Evolutionary conservation across 2,113 vertebrate genomes (phyloP).

Genomic region (Uropsilus gracilis): DNA sequence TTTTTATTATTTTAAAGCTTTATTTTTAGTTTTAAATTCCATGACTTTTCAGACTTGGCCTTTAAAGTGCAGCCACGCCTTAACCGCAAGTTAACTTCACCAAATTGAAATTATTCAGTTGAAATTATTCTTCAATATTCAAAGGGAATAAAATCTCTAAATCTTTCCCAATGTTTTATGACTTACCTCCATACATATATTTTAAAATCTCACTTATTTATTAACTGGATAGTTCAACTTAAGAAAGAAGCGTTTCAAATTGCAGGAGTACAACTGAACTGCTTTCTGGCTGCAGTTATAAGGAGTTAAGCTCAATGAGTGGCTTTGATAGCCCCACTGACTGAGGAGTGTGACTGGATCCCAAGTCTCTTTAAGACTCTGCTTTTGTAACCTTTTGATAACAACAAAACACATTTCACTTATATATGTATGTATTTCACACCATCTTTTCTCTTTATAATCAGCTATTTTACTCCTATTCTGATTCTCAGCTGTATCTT

Average conservation of each 20-base stretch:
- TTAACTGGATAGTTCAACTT: neutral
- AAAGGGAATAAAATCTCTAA: conserved; percentile 22
- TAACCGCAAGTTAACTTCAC: neutral
- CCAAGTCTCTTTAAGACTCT: neutral
- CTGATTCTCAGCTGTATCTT: conserved; percentile 52
- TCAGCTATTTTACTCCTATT: conserved; percentile 29
- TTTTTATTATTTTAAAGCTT: neutral
- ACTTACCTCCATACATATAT: neutral
- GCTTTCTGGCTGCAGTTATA: neutral
- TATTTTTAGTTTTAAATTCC: neutral
- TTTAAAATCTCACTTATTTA: conserved; percentile 44
- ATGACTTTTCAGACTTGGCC: neutral
- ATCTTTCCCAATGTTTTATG: neutral
- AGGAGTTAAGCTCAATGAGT: neutral
- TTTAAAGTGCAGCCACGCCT: neutral
- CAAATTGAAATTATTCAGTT: neutral
- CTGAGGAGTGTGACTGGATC: neutral
- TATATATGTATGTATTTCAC: neutral
- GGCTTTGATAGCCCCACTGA: neutral
- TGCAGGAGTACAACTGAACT: neutral
- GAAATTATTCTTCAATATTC: conserved; percentile 16
- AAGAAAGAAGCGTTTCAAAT: conserved; percentile 42
- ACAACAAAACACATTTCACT: neutral
- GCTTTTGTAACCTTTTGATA: conserved; percentile 16
- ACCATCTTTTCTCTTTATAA: conserved; percentile 36